Evolutionary conservation across 2,797 vertebrate species (phyloP).

Genomic region (Arremon brunneinucha): DNA sequence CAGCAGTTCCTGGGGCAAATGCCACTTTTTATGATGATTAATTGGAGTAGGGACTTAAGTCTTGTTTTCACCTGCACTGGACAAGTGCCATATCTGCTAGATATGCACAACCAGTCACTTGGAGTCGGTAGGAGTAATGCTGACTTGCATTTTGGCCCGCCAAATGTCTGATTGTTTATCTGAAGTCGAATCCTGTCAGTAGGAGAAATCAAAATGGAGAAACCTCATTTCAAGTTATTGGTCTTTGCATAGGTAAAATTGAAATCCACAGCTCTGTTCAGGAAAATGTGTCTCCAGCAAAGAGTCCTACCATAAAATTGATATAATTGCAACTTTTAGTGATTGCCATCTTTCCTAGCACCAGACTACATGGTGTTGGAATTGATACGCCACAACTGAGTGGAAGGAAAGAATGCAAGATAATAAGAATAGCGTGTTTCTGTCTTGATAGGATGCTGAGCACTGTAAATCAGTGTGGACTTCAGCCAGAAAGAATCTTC

Average conservation of each 20-base stretch:
- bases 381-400: neutral
- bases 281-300: neutral
- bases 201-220: neutral
- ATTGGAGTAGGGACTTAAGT: neutral
- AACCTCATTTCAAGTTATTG: neutral
- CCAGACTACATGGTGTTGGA: neutral
- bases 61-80: neutral
- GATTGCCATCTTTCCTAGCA: neutral
- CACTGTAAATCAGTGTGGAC: slow-evolving; percentile 40
- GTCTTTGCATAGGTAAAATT: neutral
- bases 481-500: slow-evolving; percentile 43
- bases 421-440: slow-evolving; percentile 47
- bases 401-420: slow-evolving; percentile 25
- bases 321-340: neutral
- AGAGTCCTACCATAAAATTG: neutral
- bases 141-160: neutral
- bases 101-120: neutral
- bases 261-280: neutral
- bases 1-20: neutral
- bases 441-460: slow-evolving; percentile 46
- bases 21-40: neutral
- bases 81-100: neutral
- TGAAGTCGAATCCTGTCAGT: neutral
- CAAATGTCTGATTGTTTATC: neutral
- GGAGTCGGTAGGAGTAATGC: neutral